These are phyloP conservation scores for Drosophila cognata DNA, from an alignment of 2,888 invertebrate genomes.

Conservation along the genomic window DNA sequence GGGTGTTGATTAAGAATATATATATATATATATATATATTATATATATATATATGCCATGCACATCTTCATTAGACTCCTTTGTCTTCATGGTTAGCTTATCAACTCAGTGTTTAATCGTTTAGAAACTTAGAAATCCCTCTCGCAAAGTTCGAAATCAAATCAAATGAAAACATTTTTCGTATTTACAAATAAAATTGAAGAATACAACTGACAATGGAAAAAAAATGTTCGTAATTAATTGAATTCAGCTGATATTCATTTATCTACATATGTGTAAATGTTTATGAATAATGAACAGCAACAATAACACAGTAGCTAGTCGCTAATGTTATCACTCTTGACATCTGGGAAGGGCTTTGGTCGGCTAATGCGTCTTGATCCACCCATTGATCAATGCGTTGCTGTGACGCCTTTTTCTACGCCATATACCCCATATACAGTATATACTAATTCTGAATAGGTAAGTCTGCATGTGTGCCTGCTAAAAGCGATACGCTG, in stretches of 20 bases:
- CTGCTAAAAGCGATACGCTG: conserved; percentile 30
- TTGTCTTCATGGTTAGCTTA: neutral
- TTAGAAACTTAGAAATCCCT: neutral
- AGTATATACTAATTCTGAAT: neutral
- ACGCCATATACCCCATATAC: neutral
- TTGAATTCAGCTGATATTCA: neutral
- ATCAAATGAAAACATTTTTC: neutral
- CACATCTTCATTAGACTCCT: neutral
- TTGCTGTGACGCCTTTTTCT: conserved; percentile 37
- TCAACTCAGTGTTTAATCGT: neutral
- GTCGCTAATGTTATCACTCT: neutral
- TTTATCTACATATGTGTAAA: neutral
- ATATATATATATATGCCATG: too few species aligned
- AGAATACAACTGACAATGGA: neutral
- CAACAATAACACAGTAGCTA: neutral
- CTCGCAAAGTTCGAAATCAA: neutral
- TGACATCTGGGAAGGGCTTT: conserved; percentile 43
- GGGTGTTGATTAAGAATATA: neutral
- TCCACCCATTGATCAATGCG: conserved; percentile 59
- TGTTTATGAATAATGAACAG: neutral
- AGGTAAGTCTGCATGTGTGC: neutral
- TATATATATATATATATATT: neutral
- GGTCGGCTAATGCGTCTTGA: conserved; percentile 46
- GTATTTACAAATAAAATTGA: neutral
- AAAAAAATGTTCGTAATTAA: neutral